phyloP scores from a whole-genome alignment of 2,888 invertebrate species.

The Meandrusa payeni region DNA sequence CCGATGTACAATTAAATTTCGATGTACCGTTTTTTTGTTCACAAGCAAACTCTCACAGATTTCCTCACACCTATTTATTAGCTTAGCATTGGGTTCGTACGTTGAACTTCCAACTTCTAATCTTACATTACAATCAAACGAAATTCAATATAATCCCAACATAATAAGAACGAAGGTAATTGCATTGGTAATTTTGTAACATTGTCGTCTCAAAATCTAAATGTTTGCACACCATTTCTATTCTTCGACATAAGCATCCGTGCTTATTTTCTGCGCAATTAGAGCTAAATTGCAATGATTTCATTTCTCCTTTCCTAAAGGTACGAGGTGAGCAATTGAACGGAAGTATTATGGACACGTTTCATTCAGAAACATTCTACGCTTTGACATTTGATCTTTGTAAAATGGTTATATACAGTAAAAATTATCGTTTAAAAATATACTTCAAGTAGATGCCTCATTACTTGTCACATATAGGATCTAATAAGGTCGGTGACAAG shows the following conservation, averaged over 20 bases:
- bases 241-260: neutral
- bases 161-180: neutral
- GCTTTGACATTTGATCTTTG: neutral
- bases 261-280: constrained; percentile 5
- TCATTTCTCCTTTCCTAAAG: neutral
- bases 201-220: constrained; percentile 2
- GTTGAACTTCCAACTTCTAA: constrained; percentile 45
- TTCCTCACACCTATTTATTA: constrained; percentile 62
- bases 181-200: constrained; percentile 1
- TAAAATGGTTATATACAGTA: no score
- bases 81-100: constrained; percentile 57
- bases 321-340: constrained; percentile 2
- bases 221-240: constrained; percentile 7
- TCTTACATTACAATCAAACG: constrained; percentile 1
- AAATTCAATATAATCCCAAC: constrained; percentile 30
- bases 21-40: constrained; percentile 44
- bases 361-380: neutral
- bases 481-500: no score
- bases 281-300: constrained; percentile 1
- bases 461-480: no score
- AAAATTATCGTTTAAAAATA: no score
- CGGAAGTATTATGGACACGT: neutral
- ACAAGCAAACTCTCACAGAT: constrained; percentile 46
- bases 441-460: no score
- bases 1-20: constrained; percentile 26